These are phyloP conservation scores for Ectobius pallidus DNA, from an alignment of 2,888 invertebrate genomes.

Conservation along the genomic window DNA sequence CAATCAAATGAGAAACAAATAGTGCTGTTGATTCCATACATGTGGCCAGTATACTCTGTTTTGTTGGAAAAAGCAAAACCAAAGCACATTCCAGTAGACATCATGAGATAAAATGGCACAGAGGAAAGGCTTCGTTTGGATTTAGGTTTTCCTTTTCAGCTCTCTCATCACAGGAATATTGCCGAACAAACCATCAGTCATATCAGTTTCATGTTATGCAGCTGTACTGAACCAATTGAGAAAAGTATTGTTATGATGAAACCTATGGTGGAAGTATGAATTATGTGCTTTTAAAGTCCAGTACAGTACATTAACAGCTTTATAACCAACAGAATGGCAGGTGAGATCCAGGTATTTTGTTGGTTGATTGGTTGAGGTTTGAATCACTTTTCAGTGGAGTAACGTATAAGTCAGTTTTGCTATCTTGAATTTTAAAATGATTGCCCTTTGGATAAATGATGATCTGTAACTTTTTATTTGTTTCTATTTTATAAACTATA, in stretches of 20 bases:
- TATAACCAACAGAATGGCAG: slow-evolving; percentile 42
- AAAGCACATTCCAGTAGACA: slow-evolving; percentile 39
- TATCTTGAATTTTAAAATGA: background rate
- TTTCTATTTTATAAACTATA: no score
- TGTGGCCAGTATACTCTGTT: slow-evolving; percentile 39
- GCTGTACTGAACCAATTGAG: slow-evolving; percentile 38
- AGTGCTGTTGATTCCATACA: slow-evolving; percentile 38
- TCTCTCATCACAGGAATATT: slow-evolving; percentile 31
- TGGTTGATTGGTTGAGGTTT: slow-evolving; percentile 37
- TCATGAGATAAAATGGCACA: slow-evolving; percentile 29
- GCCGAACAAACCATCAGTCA: slow-evolving; percentile 24
- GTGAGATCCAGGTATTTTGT: slow-evolving; percentile 42
- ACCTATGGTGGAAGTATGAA: slow-evolving; percentile 38
- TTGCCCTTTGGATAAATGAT: no score
- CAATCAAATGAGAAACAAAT: slow-evolving; percentile 41
- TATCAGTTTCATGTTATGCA: slow-evolving; percentile 34
- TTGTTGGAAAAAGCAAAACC: slow-evolving; percentile 42
- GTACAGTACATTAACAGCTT: slow-evolving; percentile 41
- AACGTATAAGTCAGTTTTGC: background rate
- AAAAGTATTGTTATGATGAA: slow-evolving; percentile 37
- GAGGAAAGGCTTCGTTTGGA: slow-evolving; percentile 39
- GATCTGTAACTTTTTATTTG: no score
- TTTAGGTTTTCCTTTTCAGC: slow-evolving; percentile 42
- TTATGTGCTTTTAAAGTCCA: slow-evolving; percentile 40
- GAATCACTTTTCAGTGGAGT: background rate